Conservation (phyloP, 1,140 invertebrate species). For the Drosophila chauvacae region DNA sequence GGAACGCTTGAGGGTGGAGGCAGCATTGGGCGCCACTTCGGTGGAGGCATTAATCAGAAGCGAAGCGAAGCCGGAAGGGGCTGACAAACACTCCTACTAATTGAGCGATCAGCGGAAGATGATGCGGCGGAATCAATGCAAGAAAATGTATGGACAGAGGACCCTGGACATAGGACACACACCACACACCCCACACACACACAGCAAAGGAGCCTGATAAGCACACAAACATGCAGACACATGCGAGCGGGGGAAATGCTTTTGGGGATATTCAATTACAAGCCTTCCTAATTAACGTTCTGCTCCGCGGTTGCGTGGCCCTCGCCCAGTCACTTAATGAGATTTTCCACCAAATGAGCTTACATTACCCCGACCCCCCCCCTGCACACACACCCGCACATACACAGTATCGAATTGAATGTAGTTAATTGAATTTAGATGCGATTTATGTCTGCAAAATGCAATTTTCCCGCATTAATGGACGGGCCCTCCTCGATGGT, state of each 20-base stretch:
- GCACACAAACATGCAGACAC: background rate
- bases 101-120: conserved; percentile 40
- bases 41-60: background rate
- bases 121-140: conserved; percentile 33
- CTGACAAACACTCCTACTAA: conserved; percentile 14
- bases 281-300: conserved; percentile 55
- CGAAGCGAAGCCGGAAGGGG: background rate
- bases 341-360: conserved; percentile 53
- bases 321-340: conserved; percentile 49
- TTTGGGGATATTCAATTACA: conserved; percentile 58
- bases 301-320: conserved; percentile 31
- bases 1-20: background rate
- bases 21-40: background rate
- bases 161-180: background rate
- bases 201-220: background rate
- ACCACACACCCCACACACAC: background rate
- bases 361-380: conserved; percentile 13
- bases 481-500: background rate
- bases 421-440: conserved; percentile 57
- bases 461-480: conserved; percentile 33
- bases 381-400: background rate
- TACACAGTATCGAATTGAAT: conserved; percentile 28
- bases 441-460: conserved; percentile 50
- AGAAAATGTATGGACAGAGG: conserved; percentile 6
- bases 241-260: conserved; percentile 3